Percentiles rank a stretch among this genome's conserved stretches.
Evolutionary conservation across 2,113 vertebrate genomes (phyloP).

Genomic region (Pogona vitticeps): DNA sequence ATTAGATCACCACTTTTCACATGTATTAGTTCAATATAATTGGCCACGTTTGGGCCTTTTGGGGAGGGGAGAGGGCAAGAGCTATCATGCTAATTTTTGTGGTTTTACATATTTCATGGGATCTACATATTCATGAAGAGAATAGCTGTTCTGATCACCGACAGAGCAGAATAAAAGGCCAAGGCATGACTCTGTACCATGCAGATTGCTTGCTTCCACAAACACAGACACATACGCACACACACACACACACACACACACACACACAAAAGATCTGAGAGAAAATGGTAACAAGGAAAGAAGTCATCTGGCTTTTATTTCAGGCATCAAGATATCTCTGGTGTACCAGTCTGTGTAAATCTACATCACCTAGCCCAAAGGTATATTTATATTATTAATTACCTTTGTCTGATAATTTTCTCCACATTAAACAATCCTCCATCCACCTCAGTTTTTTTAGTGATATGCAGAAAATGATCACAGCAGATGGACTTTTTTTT

Average conservation of each 20-base stretch:
- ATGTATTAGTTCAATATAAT: slow-evolving; percentile 61
- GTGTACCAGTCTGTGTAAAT: slow-evolving; percentile 53
- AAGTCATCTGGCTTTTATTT: slow-evolving; percentile 61
- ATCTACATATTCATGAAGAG: slow-evolving; percentile 84
- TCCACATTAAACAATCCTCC: slow-evolving; percentile 48
- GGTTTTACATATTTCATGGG: slow-evolving; percentile 67
- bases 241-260: slow-evolving; percentile 41
- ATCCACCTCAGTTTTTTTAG: slow-evolving; percentile 8
- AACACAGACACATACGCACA: no score
- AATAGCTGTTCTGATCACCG: slow-evolving; percentile 74
- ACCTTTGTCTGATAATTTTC: slow-evolving; percentile 39
- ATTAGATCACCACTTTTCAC: slow-evolving; percentile 67
- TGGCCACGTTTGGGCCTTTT: slow-evolving; percentile 35
- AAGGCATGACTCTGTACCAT: slow-evolving; percentile 63
- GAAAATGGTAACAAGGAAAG: slow-evolving; percentile 62
- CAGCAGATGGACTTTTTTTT: slow-evolving; percentile 10
- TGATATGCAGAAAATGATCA: slow-evolving; percentile 20
- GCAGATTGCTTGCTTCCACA: slow-evolving; percentile 33
- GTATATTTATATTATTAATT: slow-evolving; percentile 48
- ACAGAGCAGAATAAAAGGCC: slow-evolving; percentile 73
- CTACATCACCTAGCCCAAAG: slow-evolving; percentile 50
- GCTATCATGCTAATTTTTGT: slow-evolving; percentile 72
- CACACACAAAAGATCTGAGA: slow-evolving; percentile 51
- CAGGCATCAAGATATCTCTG: slow-evolving; percentile 56
- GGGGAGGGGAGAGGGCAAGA: slow-evolving; percentile 24